Percentiles rank a stretch among this genome's conserved stretches.
These are phyloP conservation scores for Picus viridis DNA, from an alignment of 2,797 vertebrate species.

Conservation along the genomic window DNA sequence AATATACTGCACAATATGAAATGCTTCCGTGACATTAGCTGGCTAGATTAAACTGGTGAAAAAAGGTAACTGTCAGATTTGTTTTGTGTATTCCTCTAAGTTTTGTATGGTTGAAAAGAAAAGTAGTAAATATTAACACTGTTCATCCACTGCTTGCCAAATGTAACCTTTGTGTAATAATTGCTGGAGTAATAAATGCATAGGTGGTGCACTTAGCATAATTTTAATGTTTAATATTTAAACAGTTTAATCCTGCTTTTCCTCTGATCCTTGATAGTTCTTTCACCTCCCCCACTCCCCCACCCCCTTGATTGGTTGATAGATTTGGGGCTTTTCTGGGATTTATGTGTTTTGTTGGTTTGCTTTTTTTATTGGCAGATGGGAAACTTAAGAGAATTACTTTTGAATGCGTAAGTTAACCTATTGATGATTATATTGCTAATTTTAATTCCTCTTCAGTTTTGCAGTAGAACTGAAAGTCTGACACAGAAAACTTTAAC, in stretches of 20 bases:
- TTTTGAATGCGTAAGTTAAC: background rate
- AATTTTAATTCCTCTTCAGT: background rate
- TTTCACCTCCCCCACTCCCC: background rate
- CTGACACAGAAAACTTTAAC: background rate
- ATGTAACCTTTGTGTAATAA: background rate
- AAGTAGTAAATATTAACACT: background rate
- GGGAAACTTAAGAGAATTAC: background rate
- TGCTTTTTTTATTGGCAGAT: background rate
- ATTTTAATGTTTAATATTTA: background rate
- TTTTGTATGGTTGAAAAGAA: background rate
- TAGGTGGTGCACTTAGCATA: background rate
- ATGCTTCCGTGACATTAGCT: background rate
- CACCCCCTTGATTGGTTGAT: too few species aligned
- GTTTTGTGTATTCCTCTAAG: background rate
- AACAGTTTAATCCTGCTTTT: background rate
- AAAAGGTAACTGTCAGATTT: background rate
- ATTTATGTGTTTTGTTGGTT: background rate
- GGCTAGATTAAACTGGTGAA: background rate
- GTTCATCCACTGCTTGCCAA: background rate
- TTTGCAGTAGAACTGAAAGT: background rate
- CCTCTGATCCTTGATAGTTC: background rate
- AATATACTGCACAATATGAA: background rate
- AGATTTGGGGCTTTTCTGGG: too few species aligned
- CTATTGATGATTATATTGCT: background rate
- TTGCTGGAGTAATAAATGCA: background rate